These are phyloP conservation scores for Ornithoptera priamus DNA, from an alignment of 2,888 invertebrate genomes.

Conservation along the genomic window DNA sequence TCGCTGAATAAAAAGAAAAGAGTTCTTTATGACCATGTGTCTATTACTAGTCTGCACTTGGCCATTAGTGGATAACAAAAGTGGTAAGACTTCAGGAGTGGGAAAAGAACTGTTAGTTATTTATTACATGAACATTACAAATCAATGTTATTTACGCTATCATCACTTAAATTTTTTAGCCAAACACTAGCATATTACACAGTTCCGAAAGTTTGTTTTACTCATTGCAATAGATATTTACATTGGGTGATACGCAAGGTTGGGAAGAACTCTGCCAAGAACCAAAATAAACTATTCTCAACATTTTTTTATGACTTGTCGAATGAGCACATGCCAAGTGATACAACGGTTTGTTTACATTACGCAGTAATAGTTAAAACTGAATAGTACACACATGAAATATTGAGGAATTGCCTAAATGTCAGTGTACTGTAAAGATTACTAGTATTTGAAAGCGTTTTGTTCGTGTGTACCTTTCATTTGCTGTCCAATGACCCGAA, in stretches of 20 bases:
- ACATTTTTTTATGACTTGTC: constrained; percentile 31
- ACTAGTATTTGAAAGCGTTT: not conserved
- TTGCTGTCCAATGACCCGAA: constrained; percentile 52
- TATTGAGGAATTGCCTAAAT: not conserved
- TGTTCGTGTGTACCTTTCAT: not conserved
- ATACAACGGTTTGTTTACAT: constrained; percentile 13
- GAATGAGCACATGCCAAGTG: constrained; percentile 30
- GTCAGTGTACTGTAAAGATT: not conserved
- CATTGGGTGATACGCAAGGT: constrained; percentile 50
- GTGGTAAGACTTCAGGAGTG: too few species aligned
- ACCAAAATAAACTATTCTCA: constrained; percentile 44
- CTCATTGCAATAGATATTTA: constrained; percentile 37
- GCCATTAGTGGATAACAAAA: too few species aligned
- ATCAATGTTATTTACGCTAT: not conserved
- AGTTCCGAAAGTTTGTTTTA: constrained; percentile 23
- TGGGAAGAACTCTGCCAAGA: constrained; percentile 54
- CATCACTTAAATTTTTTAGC: not conserved
- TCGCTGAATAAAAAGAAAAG: too few species aligned
- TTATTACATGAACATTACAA: not conserved
- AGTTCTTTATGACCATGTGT: too few species aligned
- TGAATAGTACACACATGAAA: not conserved
- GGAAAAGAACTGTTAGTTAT: too few species aligned
- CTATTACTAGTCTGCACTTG: too few species aligned
- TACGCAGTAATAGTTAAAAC: not conserved
- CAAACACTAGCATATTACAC: not conserved